Percentiles rank a stretch among this genome's conserved stretches.
phyloP scores from a whole-genome alignment of 2,888 invertebrate species.

The Meganola albula region DNA sequence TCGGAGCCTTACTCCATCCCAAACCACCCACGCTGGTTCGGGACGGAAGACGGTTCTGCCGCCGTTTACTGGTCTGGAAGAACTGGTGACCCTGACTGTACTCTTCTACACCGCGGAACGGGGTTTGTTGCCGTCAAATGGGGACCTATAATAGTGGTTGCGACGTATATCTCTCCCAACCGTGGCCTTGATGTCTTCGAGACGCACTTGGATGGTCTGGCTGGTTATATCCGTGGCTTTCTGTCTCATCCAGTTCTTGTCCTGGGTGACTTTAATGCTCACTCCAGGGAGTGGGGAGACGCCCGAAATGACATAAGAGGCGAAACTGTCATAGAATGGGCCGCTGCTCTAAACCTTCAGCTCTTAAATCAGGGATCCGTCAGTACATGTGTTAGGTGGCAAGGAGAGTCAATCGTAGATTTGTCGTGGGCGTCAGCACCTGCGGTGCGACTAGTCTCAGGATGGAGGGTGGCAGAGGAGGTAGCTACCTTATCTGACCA shows the following conservation, averaged over 20 bases:
- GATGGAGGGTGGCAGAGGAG: slow-evolving; percentile 2
- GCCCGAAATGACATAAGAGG: neutral
- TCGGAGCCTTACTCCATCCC: no score
- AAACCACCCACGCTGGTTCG: no score
- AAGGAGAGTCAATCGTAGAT: slow-evolving; percentile 3
- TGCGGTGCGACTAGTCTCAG: neutral
- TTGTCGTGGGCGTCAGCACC: slow-evolving; percentile 1
- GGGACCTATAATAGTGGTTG: neutral
- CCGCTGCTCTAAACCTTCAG: neutral
- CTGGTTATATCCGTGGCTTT: neutral
- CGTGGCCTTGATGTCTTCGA: neutral
- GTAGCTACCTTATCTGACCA: neutral
- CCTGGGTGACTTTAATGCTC: no score
- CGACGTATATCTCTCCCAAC: neutral
- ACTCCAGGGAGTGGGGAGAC: neutral
- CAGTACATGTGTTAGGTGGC: slow-evolving; percentile 2
- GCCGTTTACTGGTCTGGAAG: no score
- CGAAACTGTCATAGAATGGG: neutral
- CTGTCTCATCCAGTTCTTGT: neutral
- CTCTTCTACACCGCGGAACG: no score
- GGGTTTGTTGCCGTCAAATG: neutral
- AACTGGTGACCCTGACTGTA: no score
- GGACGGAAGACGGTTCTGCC: no score
- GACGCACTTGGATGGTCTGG: neutral
- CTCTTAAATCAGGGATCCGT: neutral